A percentile compares a stretch with the other conserved stretches of the same genome.
phyloP scores from a whole-genome alignment of 2,113 vertebrate genomes.

The Perccottus glenii region DNA sequence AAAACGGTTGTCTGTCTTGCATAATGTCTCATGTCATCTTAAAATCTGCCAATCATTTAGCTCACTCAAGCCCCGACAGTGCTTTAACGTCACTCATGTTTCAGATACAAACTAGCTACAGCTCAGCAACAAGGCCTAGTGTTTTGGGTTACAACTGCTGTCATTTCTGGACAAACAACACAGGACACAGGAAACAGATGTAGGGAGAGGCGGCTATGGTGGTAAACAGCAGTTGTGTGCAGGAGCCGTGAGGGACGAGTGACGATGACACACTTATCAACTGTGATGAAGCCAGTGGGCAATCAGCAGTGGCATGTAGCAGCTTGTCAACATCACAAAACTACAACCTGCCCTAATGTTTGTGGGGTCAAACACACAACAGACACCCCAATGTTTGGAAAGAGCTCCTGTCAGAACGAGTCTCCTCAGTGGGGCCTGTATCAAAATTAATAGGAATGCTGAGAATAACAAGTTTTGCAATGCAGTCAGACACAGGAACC shows the following conservation, averaged over 20 bases:
- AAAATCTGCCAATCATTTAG: not conserved
- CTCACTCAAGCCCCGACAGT: not conserved
- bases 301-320: constrained; percentile 43
- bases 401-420: not conserved
- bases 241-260: constrained; percentile 22
- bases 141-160: constrained; percentile 43
- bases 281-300: constrained; percentile 34
- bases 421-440: no score
- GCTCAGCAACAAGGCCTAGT: not conserved
- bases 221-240: constrained; percentile 17
- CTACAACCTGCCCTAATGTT: constrained; percentile 40
- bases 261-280: constrained; percentile 40
- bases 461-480: no score
- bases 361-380: constrained; percentile 44
- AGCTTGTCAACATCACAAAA: constrained; percentile 45
- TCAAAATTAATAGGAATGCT: no score
- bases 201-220: not conserved
- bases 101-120: constrained; percentile 28
- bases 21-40: not conserved
- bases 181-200: constrained; percentile 2
- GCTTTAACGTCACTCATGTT: constrained; percentile 23
- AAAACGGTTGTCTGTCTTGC: not conserved
- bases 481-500: not conserved
- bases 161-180: constrained; percentile 3
- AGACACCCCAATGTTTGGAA: constrained; percentile 20